A percentile compares a stretch with the other conserved stretches of the same genome.
Evolutionary conservation across 2,797 vertebrate species (phyloP).

Genomic region (Scomberomorus guttatus): DNA sequence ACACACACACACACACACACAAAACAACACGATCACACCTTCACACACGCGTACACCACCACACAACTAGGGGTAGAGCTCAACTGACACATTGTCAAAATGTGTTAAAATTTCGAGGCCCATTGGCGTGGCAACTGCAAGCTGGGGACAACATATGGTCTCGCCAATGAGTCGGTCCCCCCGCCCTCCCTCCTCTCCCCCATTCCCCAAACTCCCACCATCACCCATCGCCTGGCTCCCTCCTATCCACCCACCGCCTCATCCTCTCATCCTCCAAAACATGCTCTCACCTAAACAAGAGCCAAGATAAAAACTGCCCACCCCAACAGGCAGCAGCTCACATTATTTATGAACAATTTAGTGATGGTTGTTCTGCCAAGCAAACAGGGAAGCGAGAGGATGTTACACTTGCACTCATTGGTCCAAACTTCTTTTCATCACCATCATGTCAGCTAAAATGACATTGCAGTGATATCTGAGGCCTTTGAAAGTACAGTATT

Average conservation of each 20-base stretch:
- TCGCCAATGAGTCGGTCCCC: conserved; percentile 51
- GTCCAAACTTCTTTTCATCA: conserved; percentile 14
- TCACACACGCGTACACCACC: conserved; percentile 49
- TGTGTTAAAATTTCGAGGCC: conserved; percentile 87
- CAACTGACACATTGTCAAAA: conserved; percentile 90
- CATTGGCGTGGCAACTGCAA: conserved; percentile 87
- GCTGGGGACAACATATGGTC: conserved; percentile 90
- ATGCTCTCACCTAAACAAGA: conserved; percentile 55
- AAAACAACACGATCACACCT: conserved; percentile 59
- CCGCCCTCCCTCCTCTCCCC: conserved; percentile 40
- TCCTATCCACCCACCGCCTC: conserved; percentile 24
- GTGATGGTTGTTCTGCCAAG: conserved; percentile 60
- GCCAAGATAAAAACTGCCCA: conserved; percentile 56
- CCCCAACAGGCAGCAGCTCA: conserved; percentile 49
- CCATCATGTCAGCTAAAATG: neutral
- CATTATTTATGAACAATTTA: conserved; percentile 76
- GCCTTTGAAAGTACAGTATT: neutral
- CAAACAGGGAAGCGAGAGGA: conserved; percentile 30
- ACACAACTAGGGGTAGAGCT: conserved; percentile 82
- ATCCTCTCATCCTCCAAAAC: conserved; percentile 43
- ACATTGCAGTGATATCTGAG: neutral
- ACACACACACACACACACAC: conserved; percentile 33
- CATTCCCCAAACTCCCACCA: conserved; percentile 32
- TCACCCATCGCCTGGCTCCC: conserved; percentile 32
- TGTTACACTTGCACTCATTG: neutral